phyloP scores from a whole-genome alignment of 2,888 invertebrate genomes.

The Drosophila monieri region DNA sequence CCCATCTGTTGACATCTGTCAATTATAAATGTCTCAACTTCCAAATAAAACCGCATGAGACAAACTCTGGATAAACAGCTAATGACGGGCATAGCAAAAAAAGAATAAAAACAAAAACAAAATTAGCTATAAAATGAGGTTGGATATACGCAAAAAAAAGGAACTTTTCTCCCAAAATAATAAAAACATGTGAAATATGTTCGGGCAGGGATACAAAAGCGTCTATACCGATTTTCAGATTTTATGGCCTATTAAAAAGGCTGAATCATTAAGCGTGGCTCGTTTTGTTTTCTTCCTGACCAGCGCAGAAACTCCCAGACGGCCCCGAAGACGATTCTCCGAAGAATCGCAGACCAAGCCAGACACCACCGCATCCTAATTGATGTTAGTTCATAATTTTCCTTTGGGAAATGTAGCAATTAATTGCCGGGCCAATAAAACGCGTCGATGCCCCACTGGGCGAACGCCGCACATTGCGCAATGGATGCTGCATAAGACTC shows the following conservation, averaged over 20 bases:
- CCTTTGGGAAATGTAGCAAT: conserved; percentile 78
- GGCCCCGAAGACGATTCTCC: conserved; percentile 1
- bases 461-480: conserved; percentile 73
- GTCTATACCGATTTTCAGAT: conserved; percentile 75
- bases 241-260: conserved; percentile 77
- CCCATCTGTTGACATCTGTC: conserved; percentile 68
- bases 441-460: conserved; percentile 76
- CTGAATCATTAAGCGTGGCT: conserved; percentile 72
- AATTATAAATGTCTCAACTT: conserved; percentile 71
- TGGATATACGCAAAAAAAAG: conserved; percentile 13
- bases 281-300: conserved; percentile 23
- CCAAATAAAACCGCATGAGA: conserved; percentile 71
- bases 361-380: conserved; percentile 60
- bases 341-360: background rate
- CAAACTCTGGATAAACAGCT: conserved; percentile 37
- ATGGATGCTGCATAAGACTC: conserved; percentile 63
- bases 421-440: conserved; percentile 76
- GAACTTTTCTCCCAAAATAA: conserved; percentile 72
- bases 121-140: conserved; percentile 59
- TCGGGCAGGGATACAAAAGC: conserved; percentile 59
- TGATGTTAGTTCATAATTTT: conserved; percentile 80
- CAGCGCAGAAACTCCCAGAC: background rate
- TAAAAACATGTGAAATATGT: conserved; percentile 78
- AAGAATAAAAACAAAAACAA: conserved; percentile 20
- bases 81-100: conserved; percentile 57